Percentiles rank a stretch among this genome's conserved stretches.
Conservation (phyloP, 2,797 vertebrate genomes). For the Ispidina lecontei region DNA sequence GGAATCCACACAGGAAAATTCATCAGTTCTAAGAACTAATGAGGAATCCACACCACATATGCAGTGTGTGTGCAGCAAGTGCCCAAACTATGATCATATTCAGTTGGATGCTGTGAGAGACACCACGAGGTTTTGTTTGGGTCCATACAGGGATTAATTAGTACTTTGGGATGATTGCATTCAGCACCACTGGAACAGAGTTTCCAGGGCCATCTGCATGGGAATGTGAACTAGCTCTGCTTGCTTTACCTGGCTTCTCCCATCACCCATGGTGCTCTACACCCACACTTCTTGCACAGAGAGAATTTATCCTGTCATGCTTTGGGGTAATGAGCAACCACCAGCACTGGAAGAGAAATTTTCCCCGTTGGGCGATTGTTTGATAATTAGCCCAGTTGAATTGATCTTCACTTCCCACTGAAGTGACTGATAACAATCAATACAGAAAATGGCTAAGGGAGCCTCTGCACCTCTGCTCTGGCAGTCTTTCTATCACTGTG, state of each 20-base stretch:
- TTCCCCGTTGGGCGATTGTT: not conserved
- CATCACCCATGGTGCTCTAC: accelerated
- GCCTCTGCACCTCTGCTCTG: not conserved
- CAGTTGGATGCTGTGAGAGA: accelerated
- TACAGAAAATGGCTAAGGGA: not conserved
- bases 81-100: not conserved
- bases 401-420: not conserved
- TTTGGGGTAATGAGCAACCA: not conserved
- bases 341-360: not conserved
- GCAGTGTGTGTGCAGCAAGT: not conserved
- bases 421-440: not conserved
- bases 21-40: not conserved
- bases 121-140: not conserved
- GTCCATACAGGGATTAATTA: not conserved
- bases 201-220: not conserved
- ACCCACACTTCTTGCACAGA: not conserved
- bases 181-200: not conserved
- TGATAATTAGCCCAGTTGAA: not conserved
- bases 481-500: not conserved
- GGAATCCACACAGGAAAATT: not conserved
- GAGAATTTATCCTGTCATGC: not conserved
- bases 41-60: not conserved
- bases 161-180: not conserved
- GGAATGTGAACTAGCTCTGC: not conserved
- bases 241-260: not conserved